A percentile compares a stretch with the other conserved stretches of the same genome.
Evolutionary conservation across 2,113 vertebrate species (phyloP).

Genomic region (Anolis sagrei): DNA sequence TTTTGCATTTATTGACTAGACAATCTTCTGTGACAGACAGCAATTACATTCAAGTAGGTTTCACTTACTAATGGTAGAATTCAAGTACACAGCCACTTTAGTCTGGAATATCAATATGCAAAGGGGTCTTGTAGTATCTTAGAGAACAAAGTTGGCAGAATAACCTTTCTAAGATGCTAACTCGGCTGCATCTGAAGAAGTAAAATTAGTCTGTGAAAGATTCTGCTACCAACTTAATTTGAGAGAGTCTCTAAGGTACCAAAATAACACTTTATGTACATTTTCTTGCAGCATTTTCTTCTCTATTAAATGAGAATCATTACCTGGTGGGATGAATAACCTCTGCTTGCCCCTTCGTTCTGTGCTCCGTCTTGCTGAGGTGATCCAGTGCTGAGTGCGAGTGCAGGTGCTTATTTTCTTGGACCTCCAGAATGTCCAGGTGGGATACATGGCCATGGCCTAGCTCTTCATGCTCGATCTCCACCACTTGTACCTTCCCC

Average conservation of each 20-base stretch:
- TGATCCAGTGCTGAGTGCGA: slow-evolving; percentile 62
- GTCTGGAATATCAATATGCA: too few species aligned
- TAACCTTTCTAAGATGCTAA: too few species aligned
- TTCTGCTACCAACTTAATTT: too few species aligned
- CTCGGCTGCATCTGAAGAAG: too few species aligned
- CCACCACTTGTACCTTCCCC: slow-evolving; percentile 81
- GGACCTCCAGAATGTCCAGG: slow-evolving; percentile 69
- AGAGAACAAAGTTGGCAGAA: too few species aligned
- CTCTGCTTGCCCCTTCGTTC: background rate
- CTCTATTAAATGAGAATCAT: background rate
- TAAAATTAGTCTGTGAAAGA: too few species aligned
- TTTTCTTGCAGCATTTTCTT: too few species aligned
- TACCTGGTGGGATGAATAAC: background rate
- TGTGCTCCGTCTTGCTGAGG: background rate
- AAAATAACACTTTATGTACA: too few species aligned
- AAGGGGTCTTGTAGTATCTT: too few species aligned
- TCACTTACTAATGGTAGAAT: background rate
- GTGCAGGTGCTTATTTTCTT: slow-evolving; percentile 65
- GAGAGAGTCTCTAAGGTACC: too few species aligned
- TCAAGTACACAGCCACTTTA: too few species aligned
- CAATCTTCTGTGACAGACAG: background rate
- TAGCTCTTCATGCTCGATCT: slow-evolving; percentile 69
- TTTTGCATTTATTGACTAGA: too few species aligned
- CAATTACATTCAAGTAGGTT: background rate
- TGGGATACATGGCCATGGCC: slow-evolving; percentile 68